These are phyloP conservation scores for Nixonia krombeini DNA, from an alignment of 1,140 invertebrate genomes.

Conservation along the genomic window DNA sequence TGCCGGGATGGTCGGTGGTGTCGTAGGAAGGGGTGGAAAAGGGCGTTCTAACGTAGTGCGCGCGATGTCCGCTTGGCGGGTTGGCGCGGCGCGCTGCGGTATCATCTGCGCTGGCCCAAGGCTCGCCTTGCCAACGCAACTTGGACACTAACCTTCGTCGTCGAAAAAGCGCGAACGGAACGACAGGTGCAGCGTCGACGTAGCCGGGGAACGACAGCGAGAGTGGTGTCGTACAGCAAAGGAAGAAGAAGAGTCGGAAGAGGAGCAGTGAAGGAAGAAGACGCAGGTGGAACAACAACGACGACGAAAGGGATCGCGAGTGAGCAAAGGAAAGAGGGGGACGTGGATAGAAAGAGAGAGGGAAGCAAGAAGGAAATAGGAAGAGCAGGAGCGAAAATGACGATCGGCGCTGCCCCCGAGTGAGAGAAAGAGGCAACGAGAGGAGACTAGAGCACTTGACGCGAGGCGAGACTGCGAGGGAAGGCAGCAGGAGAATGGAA, in stretches of 20 bases:
- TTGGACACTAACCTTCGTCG: conserved; percentile 58
- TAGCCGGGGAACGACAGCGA: conserved; percentile 4
- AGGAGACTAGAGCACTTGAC: background rate
- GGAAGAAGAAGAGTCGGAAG: background rate
- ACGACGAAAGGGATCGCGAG: background rate
- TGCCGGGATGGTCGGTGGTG: conserved; percentile 34
- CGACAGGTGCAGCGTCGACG: conserved; percentile 6
- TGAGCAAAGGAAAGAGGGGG: background rate
- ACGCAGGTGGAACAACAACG: too few species aligned
- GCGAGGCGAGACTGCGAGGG: background rate
- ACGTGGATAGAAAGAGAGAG: background rate
- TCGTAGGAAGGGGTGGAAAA: conserved; percentile 39
- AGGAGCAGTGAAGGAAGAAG: conserved; percentile 3
- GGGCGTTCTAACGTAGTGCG: conserved; percentile 59
- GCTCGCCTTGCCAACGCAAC: conserved; percentile 60
- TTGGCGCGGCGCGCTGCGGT: conserved; percentile 68
- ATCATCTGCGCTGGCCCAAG: conserved; percentile 64
- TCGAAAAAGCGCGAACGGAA: conserved; percentile 34
- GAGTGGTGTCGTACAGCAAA: background rate
- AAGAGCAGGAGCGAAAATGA: background rate
- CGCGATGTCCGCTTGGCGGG: conserved; percentile 59
- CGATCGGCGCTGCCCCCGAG: background rate
- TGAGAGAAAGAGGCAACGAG: background rate
- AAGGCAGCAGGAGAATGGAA: conserved; percentile 11
- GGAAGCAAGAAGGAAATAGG: background rate